Evolutionary conservation across 64 coral and sea anemone genomes (phyloP), one percentile per base, ranked within the genome.

Genomic region (Pachyseris speciosa): DNA sequence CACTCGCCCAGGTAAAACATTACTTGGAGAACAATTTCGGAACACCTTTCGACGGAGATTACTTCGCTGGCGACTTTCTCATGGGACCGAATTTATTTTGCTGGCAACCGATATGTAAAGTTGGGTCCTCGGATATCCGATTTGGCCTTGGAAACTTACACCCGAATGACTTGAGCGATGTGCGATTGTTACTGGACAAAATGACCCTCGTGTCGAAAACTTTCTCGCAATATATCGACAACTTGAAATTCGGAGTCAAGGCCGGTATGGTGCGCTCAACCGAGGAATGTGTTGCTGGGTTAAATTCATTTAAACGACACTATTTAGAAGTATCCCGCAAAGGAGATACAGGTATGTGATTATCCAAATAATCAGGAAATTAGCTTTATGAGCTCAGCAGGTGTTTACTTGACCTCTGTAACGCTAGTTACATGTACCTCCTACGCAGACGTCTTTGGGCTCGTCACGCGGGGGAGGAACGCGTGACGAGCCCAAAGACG

Each of bases 61-160:
- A 98, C 57, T 98, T 94, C 47, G 92, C 92, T 0, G 96, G 96
- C 4, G 84, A 44, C 12, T 98, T 78, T 61, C 53, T 98, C n/a
- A 61, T 98, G 58, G 96, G 93, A 32, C 92, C 93, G 1, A 98
- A 98, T 67, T 26, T 92, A 15, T 98, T 98, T 45, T 94, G 91
- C 67, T 70, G 84, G 91, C 83, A 94, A 24, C 36, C 63, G 42
- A 87, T 94, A 40, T 94, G 91, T 22, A 22, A 7, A 10, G 25
- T 94, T 2, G 24, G 47, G 1, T 38, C 9, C 0, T 27, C 0
- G 0, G 52, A 88, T 22, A 72, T 94, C n/a, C 5, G 43, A 3
- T 7, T 32, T 39, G 64, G 63, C 11, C 25, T 94, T 9, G 72
- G 41, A 11, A 57, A 43, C 40, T 67, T 88, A 16, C 33, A 37